Percentiles rank a stretch among this genome's conserved stretches.
Conservation (phyloP, 2,888 invertebrate genomes). For the Xestobium rufovillosum region DNA sequence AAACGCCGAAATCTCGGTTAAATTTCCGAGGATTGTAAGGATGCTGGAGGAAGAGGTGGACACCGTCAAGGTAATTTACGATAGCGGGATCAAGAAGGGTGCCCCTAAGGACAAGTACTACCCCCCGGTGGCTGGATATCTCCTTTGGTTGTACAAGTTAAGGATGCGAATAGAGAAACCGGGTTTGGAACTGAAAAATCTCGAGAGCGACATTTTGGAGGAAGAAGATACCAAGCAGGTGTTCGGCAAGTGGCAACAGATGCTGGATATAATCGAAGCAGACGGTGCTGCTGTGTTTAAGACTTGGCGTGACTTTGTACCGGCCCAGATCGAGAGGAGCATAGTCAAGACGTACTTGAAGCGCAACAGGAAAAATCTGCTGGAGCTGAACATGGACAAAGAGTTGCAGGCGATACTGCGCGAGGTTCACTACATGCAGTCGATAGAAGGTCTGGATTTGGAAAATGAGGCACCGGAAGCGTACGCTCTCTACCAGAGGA, state of each 20-base stretch:
- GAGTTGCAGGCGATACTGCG: constrained; percentile 65
- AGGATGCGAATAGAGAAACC: constrained; percentile 51
- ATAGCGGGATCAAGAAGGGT: constrained; percentile 48
- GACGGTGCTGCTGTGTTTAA: constrained; percentile 57
- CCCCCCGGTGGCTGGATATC: constrained; percentile 65
- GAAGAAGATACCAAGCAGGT: constrained; percentile 51
- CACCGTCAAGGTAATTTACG: constrained; percentile 55
- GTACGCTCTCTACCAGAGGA: constrained; percentile 55
- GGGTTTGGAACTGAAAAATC: constrained; percentile 52
- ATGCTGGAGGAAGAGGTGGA: constrained; percentile 60
- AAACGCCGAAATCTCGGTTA: constrained; percentile 59
- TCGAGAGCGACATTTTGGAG: constrained; percentile 56
- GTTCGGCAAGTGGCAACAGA: constrained; percentile 57
- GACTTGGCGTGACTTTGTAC: constrained; percentile 63
- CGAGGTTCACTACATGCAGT: constrained; percentile 71
- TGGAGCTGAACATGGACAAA: constrained; percentile 61
- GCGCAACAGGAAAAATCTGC: constrained; percentile 45
- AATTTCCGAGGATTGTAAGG: constrained; percentile 57
- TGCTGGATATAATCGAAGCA: constrained; percentile 55
- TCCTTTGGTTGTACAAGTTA: constrained; percentile 63
- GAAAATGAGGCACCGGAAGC: constrained; percentile 58
- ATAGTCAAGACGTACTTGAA: constrained; percentile 55
- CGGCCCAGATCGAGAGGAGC: constrained; percentile 54
- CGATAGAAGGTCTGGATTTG: constrained; percentile 44
- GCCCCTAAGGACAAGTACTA: constrained; percentile 58